phyloP scores from a whole-genome alignment of 1,140 invertebrate species.

The Pollicipes pollicipes region DNA sequence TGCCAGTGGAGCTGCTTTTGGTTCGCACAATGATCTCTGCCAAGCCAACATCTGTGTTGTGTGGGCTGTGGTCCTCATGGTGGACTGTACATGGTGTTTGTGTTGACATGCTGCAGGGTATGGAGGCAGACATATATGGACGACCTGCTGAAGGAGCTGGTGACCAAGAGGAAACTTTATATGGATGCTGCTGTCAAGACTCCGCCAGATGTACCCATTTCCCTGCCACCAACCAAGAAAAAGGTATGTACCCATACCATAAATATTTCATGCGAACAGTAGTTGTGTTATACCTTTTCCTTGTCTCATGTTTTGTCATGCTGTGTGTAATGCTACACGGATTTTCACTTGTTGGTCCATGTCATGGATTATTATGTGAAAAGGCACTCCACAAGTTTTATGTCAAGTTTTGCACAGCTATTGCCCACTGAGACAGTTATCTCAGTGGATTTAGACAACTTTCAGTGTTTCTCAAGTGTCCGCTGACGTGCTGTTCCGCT shows the following conservation, averaged over 20 bases:
- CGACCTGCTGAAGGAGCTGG: not conserved
- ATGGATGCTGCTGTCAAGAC: not conserved
- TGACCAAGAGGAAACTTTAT: not conserved
- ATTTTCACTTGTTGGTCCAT: not conserved
- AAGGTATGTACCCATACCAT: not conserved
- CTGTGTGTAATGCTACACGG: not conserved
- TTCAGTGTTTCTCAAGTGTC: not conserved
- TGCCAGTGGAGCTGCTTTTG: too few species aligned
- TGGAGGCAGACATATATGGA: not conserved
- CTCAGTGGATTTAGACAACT: too few species aligned
- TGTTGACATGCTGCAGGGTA: not conserved
- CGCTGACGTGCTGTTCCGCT: slow-evolving; percentile 19
- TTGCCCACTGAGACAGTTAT: too few species aligned
- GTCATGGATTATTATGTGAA: not conserved
- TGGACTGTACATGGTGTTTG: too few species aligned
- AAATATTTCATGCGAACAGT: too few species aligned
- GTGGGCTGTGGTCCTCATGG: too few species aligned
- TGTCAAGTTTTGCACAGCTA: too few species aligned
- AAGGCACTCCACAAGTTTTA: too few species aligned
- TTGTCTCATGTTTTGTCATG: not conserved
- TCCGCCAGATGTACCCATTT: not conserved
- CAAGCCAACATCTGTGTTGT: too few species aligned
- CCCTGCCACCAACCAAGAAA: not conserved
- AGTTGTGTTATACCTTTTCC: too few species aligned
- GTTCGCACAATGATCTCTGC: too few species aligned